phyloP scores from a whole-genome alignment of 2,113 vertebrate species.

The Gavialis gangeticus region DNA sequence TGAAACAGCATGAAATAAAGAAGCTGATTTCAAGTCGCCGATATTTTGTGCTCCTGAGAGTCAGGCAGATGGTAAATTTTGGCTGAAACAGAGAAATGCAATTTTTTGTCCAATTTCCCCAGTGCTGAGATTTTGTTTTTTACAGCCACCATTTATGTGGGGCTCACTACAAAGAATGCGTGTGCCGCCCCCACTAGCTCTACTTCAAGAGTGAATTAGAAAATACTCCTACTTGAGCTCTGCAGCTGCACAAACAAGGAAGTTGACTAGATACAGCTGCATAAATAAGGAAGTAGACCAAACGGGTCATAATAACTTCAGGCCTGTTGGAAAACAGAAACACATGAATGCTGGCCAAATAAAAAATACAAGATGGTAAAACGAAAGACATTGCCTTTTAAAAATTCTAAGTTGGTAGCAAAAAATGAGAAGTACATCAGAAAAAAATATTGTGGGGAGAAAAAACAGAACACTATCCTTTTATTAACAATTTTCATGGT shows the following conservation, averaged over 20 bases:
- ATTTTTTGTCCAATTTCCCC: not conserved
- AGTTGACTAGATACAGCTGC: conserved; percentile 24
- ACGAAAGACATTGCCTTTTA: not conserved
- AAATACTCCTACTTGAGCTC: not conserved
- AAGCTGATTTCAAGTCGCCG: not conserved
- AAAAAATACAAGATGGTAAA: not conserved
- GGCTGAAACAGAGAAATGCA: not conserved
- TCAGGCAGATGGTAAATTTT: not conserved
- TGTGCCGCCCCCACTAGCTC: not conserved
- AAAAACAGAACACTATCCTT: too few species aligned
- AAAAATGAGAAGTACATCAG: not conserved
- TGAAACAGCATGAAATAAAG: not conserved
- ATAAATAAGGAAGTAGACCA: conserved; percentile 14
- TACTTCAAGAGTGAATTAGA: not conserved
- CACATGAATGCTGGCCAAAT: not conserved
- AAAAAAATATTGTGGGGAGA: not conserved
- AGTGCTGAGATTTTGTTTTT: not conserved
- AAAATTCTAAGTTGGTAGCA: not conserved
- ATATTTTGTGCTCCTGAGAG: not conserved
- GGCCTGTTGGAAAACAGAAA: not conserved
- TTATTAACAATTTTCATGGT: too few species aligned
- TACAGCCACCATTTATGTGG: not conserved
- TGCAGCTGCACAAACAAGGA: conserved; percentile 44
- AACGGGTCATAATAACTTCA: conserved; percentile 21
- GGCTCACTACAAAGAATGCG: not conserved